Percentiles rank a stretch among this genome's conserved stretches.
These are phyloP conservation scores for Serrognathus titanus DNA, from an alignment of 2,888 invertebrate species.

Conservation along the genomic window DNA sequence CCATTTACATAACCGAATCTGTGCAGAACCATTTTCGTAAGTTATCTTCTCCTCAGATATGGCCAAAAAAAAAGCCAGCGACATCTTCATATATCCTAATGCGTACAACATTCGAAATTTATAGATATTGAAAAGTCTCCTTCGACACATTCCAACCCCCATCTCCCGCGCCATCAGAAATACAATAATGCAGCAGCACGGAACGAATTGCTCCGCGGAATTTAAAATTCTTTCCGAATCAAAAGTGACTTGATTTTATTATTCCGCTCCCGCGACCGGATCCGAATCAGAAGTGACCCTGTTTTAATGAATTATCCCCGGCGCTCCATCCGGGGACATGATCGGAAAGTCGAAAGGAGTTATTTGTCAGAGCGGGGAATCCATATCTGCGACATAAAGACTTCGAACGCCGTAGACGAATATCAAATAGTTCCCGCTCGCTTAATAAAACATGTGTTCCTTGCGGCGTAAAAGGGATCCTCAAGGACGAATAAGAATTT, in stretches of 20 bases:
- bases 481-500: background rate
- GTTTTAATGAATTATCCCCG: slow-evolving; percentile 34
- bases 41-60: too few species aligned
- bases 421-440: slow-evolving; percentile 8
- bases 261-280: slow-evolving; percentile 24
- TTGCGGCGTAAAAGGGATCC: background rate
- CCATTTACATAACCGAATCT: too few species aligned
- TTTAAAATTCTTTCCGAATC: slow-evolving; percentile 22
- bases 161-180: background rate
- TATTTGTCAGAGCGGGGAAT: slow-evolving; percentile 29
- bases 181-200: slow-evolving; percentile 14
- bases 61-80: too few species aligned
- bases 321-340: slow-evolving; percentile 28
- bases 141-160: too few species aligned
- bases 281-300: slow-evolving; percentile 30
- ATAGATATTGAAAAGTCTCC: too few species aligned
- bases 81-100: too few species aligned
- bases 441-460: background rate
- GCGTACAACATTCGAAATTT: too few species aligned
- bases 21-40: too few species aligned
- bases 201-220: slow-evolving; percentile 13
- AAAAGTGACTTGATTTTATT: slow-evolving; percentile 26
- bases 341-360: slow-evolving; percentile 32
- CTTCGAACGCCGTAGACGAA: slow-evolving; percentile 4
- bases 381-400: slow-evolving; percentile 4